Percentiles rank a stretch among this genome's conserved stretches.
Evolutionary conservation across 1,140 invertebrate genomes (phyloP).

Genomic region (Hirudo medicinalis): DNA sequence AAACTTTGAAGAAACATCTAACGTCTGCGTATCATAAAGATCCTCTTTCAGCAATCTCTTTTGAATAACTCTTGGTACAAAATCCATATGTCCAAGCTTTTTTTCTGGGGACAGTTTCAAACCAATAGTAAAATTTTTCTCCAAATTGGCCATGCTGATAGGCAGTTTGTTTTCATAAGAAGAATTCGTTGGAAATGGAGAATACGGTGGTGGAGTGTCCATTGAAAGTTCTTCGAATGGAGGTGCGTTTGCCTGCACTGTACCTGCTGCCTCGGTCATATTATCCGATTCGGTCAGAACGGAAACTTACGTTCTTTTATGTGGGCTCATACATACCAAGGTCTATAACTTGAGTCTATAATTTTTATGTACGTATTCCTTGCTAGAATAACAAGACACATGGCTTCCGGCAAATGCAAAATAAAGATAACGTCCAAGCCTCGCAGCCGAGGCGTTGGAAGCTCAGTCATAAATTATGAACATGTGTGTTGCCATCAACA

Average conservation of each 20-base stretch:
- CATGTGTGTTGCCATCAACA: too few relatives aligned
- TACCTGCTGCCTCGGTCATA: too few relatives aligned
- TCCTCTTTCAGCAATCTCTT: slow-evolving; percentile 17
- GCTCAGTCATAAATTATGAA: too few relatives aligned
- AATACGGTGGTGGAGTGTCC: slow-evolving; percentile 9
- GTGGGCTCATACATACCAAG: too few relatives aligned
- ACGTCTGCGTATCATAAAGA: slow-evolving; percentile 20
- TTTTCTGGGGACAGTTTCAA: background rate
- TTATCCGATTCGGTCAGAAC: too few relatives aligned
- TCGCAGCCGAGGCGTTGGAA: too few relatives aligned
- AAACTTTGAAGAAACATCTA: background rate
- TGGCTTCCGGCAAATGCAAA: too few relatives aligned
- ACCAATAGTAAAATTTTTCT: background rate
- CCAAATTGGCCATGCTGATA: background rate
- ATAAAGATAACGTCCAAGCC: too few relatives aligned
- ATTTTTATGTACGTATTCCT: too few relatives aligned
- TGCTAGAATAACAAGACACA: too few relatives aligned
- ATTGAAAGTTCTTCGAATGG: background rate
- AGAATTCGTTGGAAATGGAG: background rate
- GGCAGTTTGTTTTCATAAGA: background rate
- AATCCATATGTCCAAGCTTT: slow-evolving; percentile 22
- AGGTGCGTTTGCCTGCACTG: slow-evolving; percentile 1
- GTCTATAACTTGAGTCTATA: too few relatives aligned
- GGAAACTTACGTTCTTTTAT: too few relatives aligned
- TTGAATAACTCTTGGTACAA: slow-evolving; percentile 18